These are phyloP conservation scores for Stenoptilia bipunctidactyla DNA, from an alignment of 2,888 invertebrate species.

Conservation along the genomic window DNA sequence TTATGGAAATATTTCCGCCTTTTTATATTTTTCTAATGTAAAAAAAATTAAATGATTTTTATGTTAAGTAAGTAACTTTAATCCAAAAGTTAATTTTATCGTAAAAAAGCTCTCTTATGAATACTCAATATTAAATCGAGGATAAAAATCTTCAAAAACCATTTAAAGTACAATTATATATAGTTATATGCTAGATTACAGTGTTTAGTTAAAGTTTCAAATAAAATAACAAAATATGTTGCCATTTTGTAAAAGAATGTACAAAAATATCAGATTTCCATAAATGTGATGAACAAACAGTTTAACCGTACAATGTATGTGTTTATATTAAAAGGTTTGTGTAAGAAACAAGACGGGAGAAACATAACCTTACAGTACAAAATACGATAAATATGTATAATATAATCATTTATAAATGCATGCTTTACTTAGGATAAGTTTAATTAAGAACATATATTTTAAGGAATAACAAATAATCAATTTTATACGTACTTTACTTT, in stretches of 20 bases:
- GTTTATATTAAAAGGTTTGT: too few relatives aligned
- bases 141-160: background rate
- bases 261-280: conserved; percentile 11
- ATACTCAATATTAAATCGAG: background rate
- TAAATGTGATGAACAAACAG: too few relatives aligned
- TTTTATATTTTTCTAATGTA: too few relatives aligned
- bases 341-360: background rate
- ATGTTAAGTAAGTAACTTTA: too few relatives aligned
- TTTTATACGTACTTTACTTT: conserved; percentile 43
- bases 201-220: conserved; percentile 9
- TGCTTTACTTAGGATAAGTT: conserved; percentile 62
- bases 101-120: background rate
- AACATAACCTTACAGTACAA: conserved; percentile 65
- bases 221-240: conserved; percentile 15
- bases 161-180: conserved; percentile 17
- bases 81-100: too few relatives aligned
- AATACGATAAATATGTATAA: conserved; percentile 56
- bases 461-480: conserved; percentile 26
- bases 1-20: too few relatives aligned
- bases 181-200: conserved; percentile 25
- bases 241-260: conserved; percentile 25
- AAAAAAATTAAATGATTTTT: too few relatives aligned
- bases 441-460: conserved; percentile 27
- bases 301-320: too few relatives aligned
- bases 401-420: conserved; percentile 48